phyloP scores from a whole-genome alignment of 2,113 vertebrate species.

The Sander vitreus region DNA sequence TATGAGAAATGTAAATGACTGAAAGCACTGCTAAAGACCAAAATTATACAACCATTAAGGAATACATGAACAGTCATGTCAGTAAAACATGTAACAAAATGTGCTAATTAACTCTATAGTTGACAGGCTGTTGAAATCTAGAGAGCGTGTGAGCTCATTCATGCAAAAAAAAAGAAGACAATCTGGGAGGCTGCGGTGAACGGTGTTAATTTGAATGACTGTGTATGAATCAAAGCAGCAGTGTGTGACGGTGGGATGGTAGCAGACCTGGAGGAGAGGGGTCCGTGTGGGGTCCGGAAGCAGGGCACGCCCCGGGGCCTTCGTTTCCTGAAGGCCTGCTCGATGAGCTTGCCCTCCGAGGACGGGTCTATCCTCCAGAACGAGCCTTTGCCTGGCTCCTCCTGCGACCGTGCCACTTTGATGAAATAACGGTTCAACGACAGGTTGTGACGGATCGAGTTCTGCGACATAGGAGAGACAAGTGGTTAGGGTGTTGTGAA shows the following conservation, averaged over 20 bases:
- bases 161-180: not conserved
- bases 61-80: not conserved
- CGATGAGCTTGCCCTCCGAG: conserved; percentile 95
- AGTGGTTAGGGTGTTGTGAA: no score
- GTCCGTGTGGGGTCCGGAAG: conserved; percentile 97
- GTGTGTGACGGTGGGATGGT: not conserved
- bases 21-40: no score
- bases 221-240: not conserved
- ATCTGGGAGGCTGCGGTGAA: not conserved
- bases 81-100: not conserved
- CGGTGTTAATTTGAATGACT: not conserved
- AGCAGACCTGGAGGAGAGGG: conserved; percentile 94
- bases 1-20: not conserved
- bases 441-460: conserved; percentile 99
- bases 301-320: conserved; percentile 97
- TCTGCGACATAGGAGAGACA: conserved; percentile 84
- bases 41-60: no score
- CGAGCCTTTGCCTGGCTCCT: conserved; percentile 98
- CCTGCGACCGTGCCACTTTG: conserved; percentile 98
- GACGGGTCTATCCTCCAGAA: conserved; percentile 99
- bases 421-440: conserved; percentile 99
- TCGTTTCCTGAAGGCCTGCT: conserved; percentile 99
- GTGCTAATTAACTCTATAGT: not conserved
- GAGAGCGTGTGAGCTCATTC: no score
- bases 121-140: not conserved